Evolutionary conservation across 2,888 invertebrate species (phyloP), one percentile per base, ranked within the genome.

Genomic region (Sphaerophoria rueppellii): DNA sequence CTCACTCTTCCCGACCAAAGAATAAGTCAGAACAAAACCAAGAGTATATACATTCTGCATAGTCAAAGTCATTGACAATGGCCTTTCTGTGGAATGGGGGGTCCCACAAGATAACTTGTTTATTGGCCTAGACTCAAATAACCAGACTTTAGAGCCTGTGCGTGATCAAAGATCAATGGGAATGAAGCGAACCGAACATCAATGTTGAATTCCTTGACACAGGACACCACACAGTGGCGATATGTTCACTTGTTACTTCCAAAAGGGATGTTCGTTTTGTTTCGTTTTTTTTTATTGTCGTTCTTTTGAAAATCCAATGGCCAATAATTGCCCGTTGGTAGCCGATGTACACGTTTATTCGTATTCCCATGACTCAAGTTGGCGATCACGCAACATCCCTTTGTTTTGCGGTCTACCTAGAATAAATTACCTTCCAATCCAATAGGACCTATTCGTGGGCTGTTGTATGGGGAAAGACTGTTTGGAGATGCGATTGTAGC

Each of bases 341-440:
- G 16, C n/a, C 6, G 48, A 50, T 50, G 16, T 50, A 50, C 11
- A 46, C 2, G 16, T 50, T 16, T 50, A 16, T 14, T 35, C 1
- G 5, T 50, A 75, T 57, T n/a, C n/a, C 9, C 9, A 37, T 14
- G 9, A 34, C 65, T 67, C 72, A 14, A 55, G 75, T 81, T 52
- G 81, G 72, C 63, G 52, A 85, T 81, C 81, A 81, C 85, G 85
- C 85, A 85, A 85, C 85, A 85, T 81, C 85, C 81, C 72, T 85
- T 85, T 85, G 85, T 85, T 76, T 81, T 73, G 67, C 75, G n/a
- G 37, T 34, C 16, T 58, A n/a, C 14, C n/a, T 11, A n/a, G 85
- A 85, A 81, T 85, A 85, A 85, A 85, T 85, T 81, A 81, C 85
- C 61, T 60, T 24, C 24, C 24, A 2, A 24, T 24, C 24, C 24